Percentiles rank a stretch among this genome's conserved stretches.
Conservation (phyloP, 2,797 vertebrate genomes). For the Gambusia yucatana region DNA sequence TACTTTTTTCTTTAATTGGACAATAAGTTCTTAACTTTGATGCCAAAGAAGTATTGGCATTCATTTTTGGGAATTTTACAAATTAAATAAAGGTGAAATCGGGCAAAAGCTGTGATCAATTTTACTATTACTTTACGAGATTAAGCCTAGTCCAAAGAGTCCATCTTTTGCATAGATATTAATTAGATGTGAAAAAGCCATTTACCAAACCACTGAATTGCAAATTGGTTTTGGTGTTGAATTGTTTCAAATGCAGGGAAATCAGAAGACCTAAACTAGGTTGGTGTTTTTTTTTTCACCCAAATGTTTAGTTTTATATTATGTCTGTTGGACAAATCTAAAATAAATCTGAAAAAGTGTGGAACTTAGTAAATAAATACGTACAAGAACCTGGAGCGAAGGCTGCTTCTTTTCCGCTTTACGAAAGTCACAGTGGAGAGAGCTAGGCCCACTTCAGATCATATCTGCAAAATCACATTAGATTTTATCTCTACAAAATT, state of each 20-base stretch:
- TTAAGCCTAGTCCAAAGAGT: background rate
- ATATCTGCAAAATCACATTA: background rate
- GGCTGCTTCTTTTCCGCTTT: background rate
- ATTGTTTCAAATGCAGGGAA: background rate
- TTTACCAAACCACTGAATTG: background rate
- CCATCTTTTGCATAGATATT: background rate
- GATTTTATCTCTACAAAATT: background rate
- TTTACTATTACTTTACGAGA: background rate
- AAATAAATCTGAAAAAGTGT: background rate
- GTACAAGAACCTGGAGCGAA: background rate
- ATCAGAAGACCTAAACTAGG: background rate
- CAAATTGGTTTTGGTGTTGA: background rate
- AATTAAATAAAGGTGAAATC: background rate
- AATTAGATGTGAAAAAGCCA: background rate
- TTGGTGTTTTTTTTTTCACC: background rate
- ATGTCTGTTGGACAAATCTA: background rate
- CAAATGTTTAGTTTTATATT: background rate
- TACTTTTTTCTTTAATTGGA: background rate
- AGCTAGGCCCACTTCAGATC: background rate
- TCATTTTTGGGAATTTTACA: background rate
- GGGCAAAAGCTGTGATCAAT: background rate
- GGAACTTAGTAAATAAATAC: background rate
- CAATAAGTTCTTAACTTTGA: background rate
- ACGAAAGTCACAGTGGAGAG: background rate
- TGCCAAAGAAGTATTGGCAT: background rate